These are phyloP conservation scores for Anthoscopus minutus DNA, from an alignment of 2,113 vertebrate species.

Conservation along the genomic window DNA sequence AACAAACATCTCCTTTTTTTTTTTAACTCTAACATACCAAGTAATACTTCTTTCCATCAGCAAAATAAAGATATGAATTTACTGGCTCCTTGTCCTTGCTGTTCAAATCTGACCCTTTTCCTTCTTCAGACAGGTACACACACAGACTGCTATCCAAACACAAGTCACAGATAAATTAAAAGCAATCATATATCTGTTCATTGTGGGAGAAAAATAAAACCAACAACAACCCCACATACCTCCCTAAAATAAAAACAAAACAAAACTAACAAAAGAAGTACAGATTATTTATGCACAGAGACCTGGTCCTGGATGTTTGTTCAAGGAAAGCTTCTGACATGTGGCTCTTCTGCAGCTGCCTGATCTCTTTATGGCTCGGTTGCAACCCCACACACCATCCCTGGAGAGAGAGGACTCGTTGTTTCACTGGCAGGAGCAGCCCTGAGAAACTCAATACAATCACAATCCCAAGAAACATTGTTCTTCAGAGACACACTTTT, in stretches of 20 bases:
- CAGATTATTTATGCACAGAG: not conserved
- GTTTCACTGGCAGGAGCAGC: not conserved
- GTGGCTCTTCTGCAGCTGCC: not conserved
- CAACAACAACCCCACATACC: accelerated
- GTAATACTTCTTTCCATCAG: not conserved
- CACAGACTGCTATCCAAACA: not conserved
- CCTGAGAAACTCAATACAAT: not conserved
- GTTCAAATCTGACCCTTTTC: not conserved
- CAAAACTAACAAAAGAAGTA: not conserved
- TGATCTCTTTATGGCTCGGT: not conserved
- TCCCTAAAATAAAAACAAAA: not conserved
- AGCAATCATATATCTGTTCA: not conserved
- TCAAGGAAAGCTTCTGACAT: not conserved
- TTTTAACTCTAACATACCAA: not conserved
- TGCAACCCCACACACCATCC: not conserved
- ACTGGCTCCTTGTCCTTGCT: not conserved
- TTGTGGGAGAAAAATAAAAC: not conserved
- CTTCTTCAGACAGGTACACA: not conserved
- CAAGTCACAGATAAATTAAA: not conserved
- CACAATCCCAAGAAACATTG: constrained; percentile 4
- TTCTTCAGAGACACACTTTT: not conserved
- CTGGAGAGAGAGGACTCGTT: not conserved
- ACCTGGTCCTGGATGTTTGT: not conserved
- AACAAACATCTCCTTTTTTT: not conserved
- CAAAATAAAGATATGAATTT: not conserved